Base-by-base conservation (phyloP, 2,888 invertebrate species). In the Orchesella flavescens region DNA sequence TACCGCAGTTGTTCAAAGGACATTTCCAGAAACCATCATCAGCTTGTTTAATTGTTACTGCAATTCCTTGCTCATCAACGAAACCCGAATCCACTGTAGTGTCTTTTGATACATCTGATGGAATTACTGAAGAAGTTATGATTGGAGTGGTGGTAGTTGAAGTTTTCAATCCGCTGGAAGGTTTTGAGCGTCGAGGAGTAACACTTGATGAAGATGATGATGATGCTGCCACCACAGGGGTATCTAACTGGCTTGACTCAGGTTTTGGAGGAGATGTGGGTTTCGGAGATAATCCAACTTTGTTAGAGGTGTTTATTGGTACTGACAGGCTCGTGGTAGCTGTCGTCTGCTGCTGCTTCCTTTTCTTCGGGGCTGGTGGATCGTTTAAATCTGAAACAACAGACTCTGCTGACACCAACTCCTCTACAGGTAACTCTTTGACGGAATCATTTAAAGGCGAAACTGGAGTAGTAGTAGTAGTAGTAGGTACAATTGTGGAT, bases 1-100 rank as follows among this genome's bases (percentile, higher is more conserved):
- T 98, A 72, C 92, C 93, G 89, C 98, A 98, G 0, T 94, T 94
- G 84, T 94, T 94, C 68, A 95, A 94, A 0, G 96, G 96, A 89
- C 96, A 96, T 46, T 92, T 92, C 87, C 91, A 93, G 15, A 82
- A 82, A 3, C 91, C 91, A 85, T 92, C 94, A 34, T 87, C 84
- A 63, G 69, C 55, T 49, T 86, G 86, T 46, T 87, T 80, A 46
- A 87, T 83, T 1, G 53, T 53, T 5, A 87, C 83, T 17, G 68
- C 49, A 12, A 81, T 87, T 1, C 87, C 87, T 21, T 44, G 9
- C 10, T 73, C 83, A 43, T 87, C 85, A 0, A 86, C 78, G 63
- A 87, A 87, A 13, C 85, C 84, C 0, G 86, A 84, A 15, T 83
- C 84, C 7, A 74, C 59, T 46, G 78, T 84, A 9, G 77, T 69